Base-by-base conservation (phyloP, 2,113 vertebrate species). In the Chloropsis cyanopogon region DNA sequence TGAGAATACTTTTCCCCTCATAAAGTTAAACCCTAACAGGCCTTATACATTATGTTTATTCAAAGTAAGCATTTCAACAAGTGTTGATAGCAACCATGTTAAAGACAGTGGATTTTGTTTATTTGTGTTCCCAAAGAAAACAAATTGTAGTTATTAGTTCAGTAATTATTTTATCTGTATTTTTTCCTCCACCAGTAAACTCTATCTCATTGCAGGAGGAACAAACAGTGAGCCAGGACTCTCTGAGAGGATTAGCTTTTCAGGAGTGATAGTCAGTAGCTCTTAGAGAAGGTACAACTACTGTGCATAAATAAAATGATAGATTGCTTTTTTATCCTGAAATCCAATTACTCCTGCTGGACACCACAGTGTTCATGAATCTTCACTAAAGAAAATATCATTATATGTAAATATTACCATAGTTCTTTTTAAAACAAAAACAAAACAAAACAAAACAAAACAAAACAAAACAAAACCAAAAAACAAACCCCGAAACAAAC, bases 71-170 rank as follows among this genome's bases (percentile, higher is more conserved):
- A 61, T 86, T 82, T 83, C 35, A 68, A 44, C 3, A 65, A 56
- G 2, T 4, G 0, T 19, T 81, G 16, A 16, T 7, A 26, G 13
- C 0, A 0, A 7, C 8, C 19, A 4, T 22, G 7, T 61, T 66
- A 86, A 82, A 75, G 28, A 65, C 25, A 33, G 6, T 56, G 1
- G 1, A 3, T n/a, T 83, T 86, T 86, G 18, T 53, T 70, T 47
- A 35, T 37, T 85, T 61, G 2, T 42, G 8, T 37, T 82, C 18
- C 20, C 15, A 33, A 20, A 11, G 18, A 42, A 82, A 72, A 54
- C 7, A 59, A 44, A 72, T 14, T 26, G 33, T 15, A 44, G 33
- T 68, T 68, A 52, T 44, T 39, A 39, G 15, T 23, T 69, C 33
- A 64, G 26, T 81, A 2, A 39, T 47, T 57, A 25, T 59, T 68